Base-by-base conservation (phyloP, 2,888 invertebrate species). In the Phaonia tiefii region DNA sequence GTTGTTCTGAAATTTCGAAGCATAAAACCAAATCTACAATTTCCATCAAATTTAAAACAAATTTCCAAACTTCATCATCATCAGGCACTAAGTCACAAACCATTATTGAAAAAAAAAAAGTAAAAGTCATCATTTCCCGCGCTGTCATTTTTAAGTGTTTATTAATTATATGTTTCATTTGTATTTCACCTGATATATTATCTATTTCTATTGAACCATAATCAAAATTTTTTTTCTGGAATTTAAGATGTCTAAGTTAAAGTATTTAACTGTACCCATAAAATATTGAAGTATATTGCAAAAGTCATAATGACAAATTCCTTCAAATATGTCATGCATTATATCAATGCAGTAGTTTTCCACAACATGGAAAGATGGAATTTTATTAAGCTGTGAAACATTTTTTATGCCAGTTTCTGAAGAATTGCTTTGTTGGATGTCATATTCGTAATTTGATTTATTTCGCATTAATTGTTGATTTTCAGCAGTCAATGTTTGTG, bases 21-120 rank as follows among this genome's bases (percentile, higher is more conserved):
- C 20, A 17, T 56, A 79, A 76, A 37, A 79, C 11, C 15, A 69
- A 65, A 65, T 83, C 79, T 49, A 79, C 10, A 25, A 83, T 75
- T 69, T 80, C 54, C 22, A 78, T 63, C 13, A 83, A 49, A 10
- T 46, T 49, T 39, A 71, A 44, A 31, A 80, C 13, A 67, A 84
- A 83, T 15, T 67, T 39, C 78, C 81, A 84, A 22, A 83, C 81
- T 25, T 49, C 15, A 31, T 46, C 31, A 20, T n/a, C 44, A 5
- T 4, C 3, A 11, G 66, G 66, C 1, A 49, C 46, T 4, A n/a
- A 22, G 31, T 66, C 49, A 2, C 46, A 46, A 2, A 66, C 26
- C 66, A 66, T 66, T 15, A 66, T 66, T 2, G 65, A 46, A 13
- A 65, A 65, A 46, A 44, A 65, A 0, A 65, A 25, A 25, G 46